Conservation (phyloP, 2,113 vertebrate genomes). For the Smithornis capensis region DNA sequence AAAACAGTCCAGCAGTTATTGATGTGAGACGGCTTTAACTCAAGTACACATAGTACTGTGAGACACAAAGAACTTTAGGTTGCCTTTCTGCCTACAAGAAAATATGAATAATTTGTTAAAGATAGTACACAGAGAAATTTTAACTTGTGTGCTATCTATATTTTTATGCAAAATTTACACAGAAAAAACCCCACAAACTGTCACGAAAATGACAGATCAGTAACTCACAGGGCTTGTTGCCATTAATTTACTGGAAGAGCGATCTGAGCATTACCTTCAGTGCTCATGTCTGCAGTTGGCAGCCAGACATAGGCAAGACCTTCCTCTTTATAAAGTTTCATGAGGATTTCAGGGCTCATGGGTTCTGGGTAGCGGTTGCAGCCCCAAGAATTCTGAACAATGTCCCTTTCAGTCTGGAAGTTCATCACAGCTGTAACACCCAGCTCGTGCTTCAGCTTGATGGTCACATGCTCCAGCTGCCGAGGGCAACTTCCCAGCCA, state of each 20-base stretch:
- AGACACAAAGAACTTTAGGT: neutral
- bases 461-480: constrained; percentile 88
- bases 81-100: neutral
- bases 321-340: constrained; percentile 86
- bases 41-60: neutral
- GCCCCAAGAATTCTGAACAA: constrained; percentile 89
- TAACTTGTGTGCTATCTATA: neutral
- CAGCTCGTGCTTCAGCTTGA: constrained; percentile 92
- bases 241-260: neutral
- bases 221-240: neutral
- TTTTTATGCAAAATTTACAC: neutral
- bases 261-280: constrained; percentile 80
- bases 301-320: constrained; percentile 92
- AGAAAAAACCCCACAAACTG: neutral
- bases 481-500: constrained; percentile 97
- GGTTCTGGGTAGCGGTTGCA: constrained; percentile 84
- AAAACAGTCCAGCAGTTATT: neutral
- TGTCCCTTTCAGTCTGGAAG: constrained; percentile 93
- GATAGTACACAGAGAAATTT: neutral
- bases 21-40: neutral
- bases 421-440: constrained; percentile 94
- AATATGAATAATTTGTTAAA: neutral
- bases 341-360: constrained; percentile 88
- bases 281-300: constrained; percentile 97
- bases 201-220: neutral